phyloP scores from a whole-genome alignment of 2,797 vertebrate genomes.

The Myotis planiceps region DNA sequence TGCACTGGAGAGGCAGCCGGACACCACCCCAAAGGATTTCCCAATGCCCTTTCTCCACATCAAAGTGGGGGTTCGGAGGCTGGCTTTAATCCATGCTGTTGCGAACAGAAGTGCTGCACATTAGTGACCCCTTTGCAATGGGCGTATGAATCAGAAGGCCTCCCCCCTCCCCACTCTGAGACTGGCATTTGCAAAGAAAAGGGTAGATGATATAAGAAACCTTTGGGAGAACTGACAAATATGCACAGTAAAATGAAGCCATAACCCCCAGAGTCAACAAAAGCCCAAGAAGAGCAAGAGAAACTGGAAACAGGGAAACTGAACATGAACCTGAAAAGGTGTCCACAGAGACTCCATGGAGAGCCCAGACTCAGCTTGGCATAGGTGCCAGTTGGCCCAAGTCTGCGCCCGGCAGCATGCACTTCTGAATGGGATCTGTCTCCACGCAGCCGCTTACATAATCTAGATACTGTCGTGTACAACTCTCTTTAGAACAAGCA shows the following conservation, averaged over 20 bases:
- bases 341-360: background rate
- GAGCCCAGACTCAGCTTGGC: background rate
- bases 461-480: background rate
- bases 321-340: background rate
- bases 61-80: slow-evolving; percentile 66
- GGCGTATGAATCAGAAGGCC: background rate
- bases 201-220: slow-evolving; percentile 31
- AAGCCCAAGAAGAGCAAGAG: background rate
- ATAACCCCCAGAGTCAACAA: background rate
- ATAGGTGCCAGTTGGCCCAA: background rate
- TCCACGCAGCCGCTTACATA: background rate
- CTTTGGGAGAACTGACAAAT: slow-evolving; percentile 53
- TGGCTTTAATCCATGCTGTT: slow-evolving; percentile 19
- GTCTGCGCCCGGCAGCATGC: background rate
- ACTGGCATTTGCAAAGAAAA: slow-evolving; percentile 41
- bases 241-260: slow-evolving; percentile 51
- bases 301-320: background rate
- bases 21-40: slow-evolving; percentile 68
- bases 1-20: background rate
- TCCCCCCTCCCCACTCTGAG: background rate
- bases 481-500: background rate
- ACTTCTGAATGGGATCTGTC: background rate
- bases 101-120: slow-evolving; percentile 48
- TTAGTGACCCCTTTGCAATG: slow-evolving; percentile 28
- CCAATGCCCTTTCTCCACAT: slow-evolving; percentile 56